Conservation (phyloP, 2,888 invertebrate species). For the Limnephilus marmoratus region DNA sequence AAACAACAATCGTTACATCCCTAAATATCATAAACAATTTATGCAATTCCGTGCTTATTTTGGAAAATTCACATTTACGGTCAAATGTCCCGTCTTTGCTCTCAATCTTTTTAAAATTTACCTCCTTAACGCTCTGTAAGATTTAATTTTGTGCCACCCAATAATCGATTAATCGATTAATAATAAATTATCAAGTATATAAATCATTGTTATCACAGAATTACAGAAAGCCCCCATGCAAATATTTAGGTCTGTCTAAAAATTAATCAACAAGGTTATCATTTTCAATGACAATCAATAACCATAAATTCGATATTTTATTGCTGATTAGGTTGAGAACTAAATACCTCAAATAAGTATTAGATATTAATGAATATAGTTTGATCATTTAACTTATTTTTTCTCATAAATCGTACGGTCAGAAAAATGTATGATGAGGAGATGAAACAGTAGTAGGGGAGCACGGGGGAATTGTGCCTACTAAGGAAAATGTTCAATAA, state of each 20-base stretch:
- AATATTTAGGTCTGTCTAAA: background rate
- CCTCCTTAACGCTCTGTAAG: too few relatives aligned
- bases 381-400: too few relatives aligned
- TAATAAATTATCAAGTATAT: background rate
- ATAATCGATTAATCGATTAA: background rate
- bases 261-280: background rate
- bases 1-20: background rate
- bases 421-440: too few relatives aligned
- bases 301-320: background rate
- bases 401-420: too few relatives aligned
- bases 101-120: background rate
- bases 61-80: background rate
- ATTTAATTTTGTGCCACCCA: background rate
- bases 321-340: background rate
- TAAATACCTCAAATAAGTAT: background rate
- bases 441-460: too few relatives aligned
- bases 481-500: too few relatives aligned
- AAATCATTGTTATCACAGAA: background rate
- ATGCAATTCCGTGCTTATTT: background rate
- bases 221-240: background rate
- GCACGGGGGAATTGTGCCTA: too few relatives aligned
- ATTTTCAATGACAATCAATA: background rate
- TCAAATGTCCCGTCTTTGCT: too few relatives aligned
- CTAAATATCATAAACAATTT: background rate
- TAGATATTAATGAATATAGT: too few relatives aligned